A percentile compares a stretch with the other conserved stretches of the same genome.
Conservation (phyloP, 1,140 invertebrate genomes). For the Platorchestia sp. region DNA sequence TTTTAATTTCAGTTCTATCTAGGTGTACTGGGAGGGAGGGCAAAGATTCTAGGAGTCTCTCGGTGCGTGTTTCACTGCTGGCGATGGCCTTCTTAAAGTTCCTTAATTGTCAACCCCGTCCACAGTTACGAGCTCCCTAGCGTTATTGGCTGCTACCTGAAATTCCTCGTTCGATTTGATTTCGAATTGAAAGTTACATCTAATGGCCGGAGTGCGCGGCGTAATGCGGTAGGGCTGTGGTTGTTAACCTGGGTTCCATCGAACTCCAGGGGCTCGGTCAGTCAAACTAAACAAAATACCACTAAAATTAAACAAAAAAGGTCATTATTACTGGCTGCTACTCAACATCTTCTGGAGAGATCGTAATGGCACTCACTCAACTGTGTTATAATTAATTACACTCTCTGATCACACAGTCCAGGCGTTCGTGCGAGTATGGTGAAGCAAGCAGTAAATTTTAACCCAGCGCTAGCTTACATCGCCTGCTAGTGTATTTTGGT, state of each 20-base stretch:
- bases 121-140: neutral
- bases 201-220: neutral
- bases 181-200: neutral
- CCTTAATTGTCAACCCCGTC: neutral
- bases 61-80: neutral
- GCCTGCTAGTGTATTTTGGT: too few relatives aligned
- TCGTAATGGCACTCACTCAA: neutral
- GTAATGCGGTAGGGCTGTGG: neutral
- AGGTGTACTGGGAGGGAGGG: too few relatives aligned
- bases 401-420: neutral
- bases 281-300: neutral
- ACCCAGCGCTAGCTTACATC: neutral
- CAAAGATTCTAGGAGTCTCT: neutral
- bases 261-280: too few relatives aligned
- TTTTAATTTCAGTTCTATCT: too few relatives aligned
- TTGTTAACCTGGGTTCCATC: too few relatives aligned
- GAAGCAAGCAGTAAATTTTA: neutral
- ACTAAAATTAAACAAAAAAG: neutral
- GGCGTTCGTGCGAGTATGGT: neutral
- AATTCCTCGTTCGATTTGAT: constrained; percentile 1
- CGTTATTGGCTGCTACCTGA: neutral
- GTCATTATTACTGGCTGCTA: neutral
- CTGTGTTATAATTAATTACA: neutral
- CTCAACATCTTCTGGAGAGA: neutral
- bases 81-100: neutral